Percentiles rank a stretch among this genome's conserved stretches.
Conservation (phyloP, 92 coral and sea anemone species). For the Zoanthus gigantus region DNA sequence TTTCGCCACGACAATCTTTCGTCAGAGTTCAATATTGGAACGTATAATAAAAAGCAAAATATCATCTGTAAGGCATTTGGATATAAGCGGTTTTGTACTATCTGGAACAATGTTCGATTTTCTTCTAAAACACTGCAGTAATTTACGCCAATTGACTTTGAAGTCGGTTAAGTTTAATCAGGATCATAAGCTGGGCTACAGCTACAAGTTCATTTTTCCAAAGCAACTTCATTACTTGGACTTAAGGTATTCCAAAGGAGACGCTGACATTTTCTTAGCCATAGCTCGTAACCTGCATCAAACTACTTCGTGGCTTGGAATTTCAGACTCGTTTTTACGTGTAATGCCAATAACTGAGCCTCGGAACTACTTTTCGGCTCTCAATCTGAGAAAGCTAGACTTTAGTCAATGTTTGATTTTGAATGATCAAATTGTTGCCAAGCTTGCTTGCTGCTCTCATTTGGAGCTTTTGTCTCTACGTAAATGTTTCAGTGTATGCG, state of each 20-base stretch:
- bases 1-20: constrained; percentile 54
- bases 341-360: constrained; percentile 40
- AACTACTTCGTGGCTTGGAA: constrained; percentile 70
- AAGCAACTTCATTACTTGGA: constrained; percentile 61
- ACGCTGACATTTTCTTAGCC: constrained; percentile 54
- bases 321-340: constrained; percentile 74
- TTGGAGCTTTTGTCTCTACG: constrained; percentile 72
- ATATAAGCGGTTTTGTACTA: constrained; percentile 72
- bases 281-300: constrained; percentile 60
- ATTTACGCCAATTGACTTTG: constrained; percentile 64
- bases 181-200: not conserved
- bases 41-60: constrained; percentile 38
- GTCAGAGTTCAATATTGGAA: constrained; percentile 37
- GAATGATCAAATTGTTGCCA: constrained; percentile 53
- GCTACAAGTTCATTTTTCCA: constrained; percentile 57
- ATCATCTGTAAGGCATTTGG: constrained; percentile 53
- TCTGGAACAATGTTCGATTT: constrained; percentile 56
- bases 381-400: constrained; percentile 74
- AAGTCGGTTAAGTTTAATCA: constrained; percentile 64
- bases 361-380: constrained; percentile 34
- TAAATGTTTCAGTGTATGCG: constrained; percentile 66
- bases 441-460: constrained; percentile 54
- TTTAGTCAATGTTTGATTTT: constrained; percentile 69
- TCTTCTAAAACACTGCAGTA: constrained; percentile 60
- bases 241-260: constrained; percentile 76